phyloP scores from a whole-genome alignment of 2,113 vertebrate species.

The Ptychochromis oligacanthus region DNA sequence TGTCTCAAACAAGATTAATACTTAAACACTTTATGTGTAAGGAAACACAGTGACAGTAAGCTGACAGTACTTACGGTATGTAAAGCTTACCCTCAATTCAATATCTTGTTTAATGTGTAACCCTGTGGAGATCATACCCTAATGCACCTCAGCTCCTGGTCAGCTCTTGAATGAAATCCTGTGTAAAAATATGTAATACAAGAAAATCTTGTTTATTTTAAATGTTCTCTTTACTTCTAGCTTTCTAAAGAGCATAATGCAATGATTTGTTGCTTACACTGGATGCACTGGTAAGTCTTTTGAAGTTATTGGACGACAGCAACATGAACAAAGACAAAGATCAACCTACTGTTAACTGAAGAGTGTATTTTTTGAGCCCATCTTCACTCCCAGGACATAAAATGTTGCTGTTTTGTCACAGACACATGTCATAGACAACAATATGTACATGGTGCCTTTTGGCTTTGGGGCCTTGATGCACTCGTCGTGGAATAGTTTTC shows the following conservation, averaged over 20 bases:
- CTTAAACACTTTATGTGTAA: conserved; percentile 58
- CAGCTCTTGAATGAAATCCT: not conserved
- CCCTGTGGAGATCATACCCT: conserved; percentile 43
- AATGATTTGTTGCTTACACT: not conserved
- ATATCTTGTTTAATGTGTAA: conserved; percentile 64
- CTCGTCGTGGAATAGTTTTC: not conserved
- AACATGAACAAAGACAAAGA: not conserved
- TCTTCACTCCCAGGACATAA: not conserved
- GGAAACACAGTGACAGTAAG: conserved; percentile 74
- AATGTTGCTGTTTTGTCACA: not conserved
- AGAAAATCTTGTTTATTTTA: conserved; percentile 1
- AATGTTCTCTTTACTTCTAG: not conserved
- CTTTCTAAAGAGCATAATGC: not conserved
- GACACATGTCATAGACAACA: not conserved
- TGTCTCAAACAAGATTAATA: conserved; percentile 78
- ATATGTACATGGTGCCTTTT: not conserved
- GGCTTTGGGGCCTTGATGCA: not conserved
- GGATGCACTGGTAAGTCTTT: not conserved
- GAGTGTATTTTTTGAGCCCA: not conserved
- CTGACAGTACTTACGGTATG: conserved; percentile 71
- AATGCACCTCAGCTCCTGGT: conserved; percentile 34
- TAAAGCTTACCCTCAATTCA: conserved; percentile 61
- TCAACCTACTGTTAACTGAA: not conserved
- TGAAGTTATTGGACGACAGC: not conserved
- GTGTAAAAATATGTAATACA: not conserved